A percentile compares a stretch with the other conserved stretches of the same genome.
Evolutionary conservation across 2,113 vertebrate genomes (phyloP).

Genomic region (Trichomycterus rosablanca): DNA sequence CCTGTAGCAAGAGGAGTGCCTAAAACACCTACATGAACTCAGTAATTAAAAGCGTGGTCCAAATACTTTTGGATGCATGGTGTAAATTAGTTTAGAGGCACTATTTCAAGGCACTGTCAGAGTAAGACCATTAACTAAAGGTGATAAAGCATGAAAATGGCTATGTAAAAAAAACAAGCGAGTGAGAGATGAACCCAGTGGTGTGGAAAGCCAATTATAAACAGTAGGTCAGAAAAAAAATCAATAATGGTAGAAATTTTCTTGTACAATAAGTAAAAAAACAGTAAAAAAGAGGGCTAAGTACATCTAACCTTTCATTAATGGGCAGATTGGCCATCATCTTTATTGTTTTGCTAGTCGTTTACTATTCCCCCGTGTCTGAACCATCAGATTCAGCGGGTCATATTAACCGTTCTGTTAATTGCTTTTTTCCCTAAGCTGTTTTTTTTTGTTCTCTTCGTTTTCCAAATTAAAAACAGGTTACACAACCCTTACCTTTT

Average conservation of each 20-base stretch:
- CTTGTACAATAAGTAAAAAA: background rate
- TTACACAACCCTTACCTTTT: background rate
- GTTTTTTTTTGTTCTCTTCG: background rate
- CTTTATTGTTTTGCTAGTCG: too few species aligned
- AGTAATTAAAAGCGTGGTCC: too few species aligned
- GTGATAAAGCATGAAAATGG: too few species aligned
- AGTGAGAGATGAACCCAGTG: slow-evolving; percentile 15
- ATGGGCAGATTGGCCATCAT: background rate
- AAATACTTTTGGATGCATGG: too few species aligned
- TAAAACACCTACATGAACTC: too few species aligned
- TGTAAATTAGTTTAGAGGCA: too few species aligned
- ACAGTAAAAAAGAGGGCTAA: slow-evolving; percentile 10
- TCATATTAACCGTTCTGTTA: too few species aligned
- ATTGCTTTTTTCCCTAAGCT: background rate
- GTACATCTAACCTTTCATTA: slow-evolving; percentile 1
- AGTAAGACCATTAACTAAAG: too few species aligned
- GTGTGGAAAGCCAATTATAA: slow-evolving; percentile 34
- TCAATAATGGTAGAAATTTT: slow-evolving; percentile 27
- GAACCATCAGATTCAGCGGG: too few species aligned
- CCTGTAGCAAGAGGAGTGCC: too few species aligned
- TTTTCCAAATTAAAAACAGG: background rate
- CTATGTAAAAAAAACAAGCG: background rate
- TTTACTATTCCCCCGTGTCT: too few species aligned
- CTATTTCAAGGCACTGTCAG: too few species aligned
- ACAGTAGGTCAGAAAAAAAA: slow-evolving; percentile 24